These are phyloP conservation scores for Phaonia tiefii DNA, from an alignment of 2,888 invertebrate species.

Conservation along the genomic window DNA sequence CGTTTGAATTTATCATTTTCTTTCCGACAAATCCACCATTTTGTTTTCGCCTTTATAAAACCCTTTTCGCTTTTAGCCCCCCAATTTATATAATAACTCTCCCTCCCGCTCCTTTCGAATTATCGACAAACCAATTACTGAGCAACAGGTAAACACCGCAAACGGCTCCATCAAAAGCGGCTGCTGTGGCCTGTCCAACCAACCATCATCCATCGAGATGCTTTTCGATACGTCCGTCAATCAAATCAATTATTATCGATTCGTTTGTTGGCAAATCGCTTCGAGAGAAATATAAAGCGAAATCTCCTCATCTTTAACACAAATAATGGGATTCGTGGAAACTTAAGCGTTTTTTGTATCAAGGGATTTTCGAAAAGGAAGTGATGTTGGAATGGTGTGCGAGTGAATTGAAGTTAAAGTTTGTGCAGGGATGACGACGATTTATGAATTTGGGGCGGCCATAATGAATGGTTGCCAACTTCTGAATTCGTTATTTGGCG, in stretches of 20 bases:
- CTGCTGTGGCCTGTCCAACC: conserved; percentile 74
- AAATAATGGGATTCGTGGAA: conserved; percentile 66
- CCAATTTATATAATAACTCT: too few relatives aligned
- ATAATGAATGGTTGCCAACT: conserved; percentile 75
- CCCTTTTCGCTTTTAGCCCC: too few relatives aligned
- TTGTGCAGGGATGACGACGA: background rate
- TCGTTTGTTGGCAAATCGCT: conserved; percentile 35
- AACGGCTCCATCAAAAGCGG: conserved; percentile 27
- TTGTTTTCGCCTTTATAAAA: too few relatives aligned
- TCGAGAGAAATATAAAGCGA: background rate
- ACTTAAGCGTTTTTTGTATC: conserved; percentile 11
- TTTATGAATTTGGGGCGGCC: conserved; percentile 67
- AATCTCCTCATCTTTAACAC: background rate
- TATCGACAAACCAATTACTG: too few relatives aligned
- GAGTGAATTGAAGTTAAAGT: background rate
- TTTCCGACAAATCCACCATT: too few relatives aligned
- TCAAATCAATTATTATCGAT: conserved; percentile 80
- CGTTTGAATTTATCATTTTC: too few relatives aligned
- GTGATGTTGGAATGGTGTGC: conserved; percentile 27
- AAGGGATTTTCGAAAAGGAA: conserved; percentile 26
- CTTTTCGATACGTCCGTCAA: conserved; percentile 74
- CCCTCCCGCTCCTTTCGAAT: too few relatives aligned
- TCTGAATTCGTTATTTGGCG: conserved; percentile 2
- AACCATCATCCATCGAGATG: conserved; percentile 57
- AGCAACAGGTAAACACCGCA: too few relatives aligned